Base-by-base conservation (phyloP, 1,140 invertebrate species). In the Triops cancriformis region DNA sequence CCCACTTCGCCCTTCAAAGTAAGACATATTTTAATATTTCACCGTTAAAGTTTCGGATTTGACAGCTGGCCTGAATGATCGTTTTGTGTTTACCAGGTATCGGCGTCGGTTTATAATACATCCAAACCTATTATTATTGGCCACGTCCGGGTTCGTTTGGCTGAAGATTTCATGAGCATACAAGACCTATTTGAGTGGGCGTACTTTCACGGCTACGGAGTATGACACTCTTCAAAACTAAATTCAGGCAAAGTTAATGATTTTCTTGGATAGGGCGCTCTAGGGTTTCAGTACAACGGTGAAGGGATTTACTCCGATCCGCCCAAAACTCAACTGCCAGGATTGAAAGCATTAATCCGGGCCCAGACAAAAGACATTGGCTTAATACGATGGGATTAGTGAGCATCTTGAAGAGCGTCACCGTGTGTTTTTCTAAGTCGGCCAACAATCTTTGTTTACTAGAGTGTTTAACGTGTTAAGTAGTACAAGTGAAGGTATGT, bases 1-100 rank as follows among this genome's bases (percentile, higher is more conserved):
- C 79, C 78, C 12, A 79, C 82, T 72, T 81, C 81, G 10, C 84
- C 84, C n/a, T 84, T 85, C 75, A 83, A 82, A 79, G 83, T 84
- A 80, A 23, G 77, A 18, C 74, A n/a, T 0, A 77, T n/a, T 5
- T 28, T 42, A 43, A 72, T 76, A 26, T n/a, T 23, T 43, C 14
- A 45, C 0, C 31, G 10, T 74, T 1, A 10, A 6, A 74, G 31
- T 26, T 74, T 72, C 31, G 31, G 7, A 37, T n/a, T n/a, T n/a
- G n/a, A n/a, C n/a, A 64, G n/a, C 51, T n/a, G n/a, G n/a, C 14
- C 6, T 64, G 5, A 64, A 14, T 18, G 23, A 64, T 64, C 18
- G 43, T 37, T 37, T 37, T 37, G 31, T 37, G 7, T 37, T 37
- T 64, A 64, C 51, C 14, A 75, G 74, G 80, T 74, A 42, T 10